Conservation (phyloP, 2,113 vertebrate species). For the Thomomys bottae region DNA sequence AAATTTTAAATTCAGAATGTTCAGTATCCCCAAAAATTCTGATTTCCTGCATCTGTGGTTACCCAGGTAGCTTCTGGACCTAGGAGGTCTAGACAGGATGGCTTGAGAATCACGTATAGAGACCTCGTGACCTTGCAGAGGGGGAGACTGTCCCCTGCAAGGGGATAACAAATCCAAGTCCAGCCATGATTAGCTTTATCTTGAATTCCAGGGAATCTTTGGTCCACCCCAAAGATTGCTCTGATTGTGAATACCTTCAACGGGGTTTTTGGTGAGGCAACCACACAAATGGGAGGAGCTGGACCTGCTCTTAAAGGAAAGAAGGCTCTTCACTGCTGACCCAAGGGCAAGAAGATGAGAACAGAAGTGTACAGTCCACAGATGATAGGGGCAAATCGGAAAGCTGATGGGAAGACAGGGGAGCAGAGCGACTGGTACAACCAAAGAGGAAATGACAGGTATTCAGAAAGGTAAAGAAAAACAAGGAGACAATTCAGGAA, state of each 20-base stretch:
- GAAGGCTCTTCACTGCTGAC: no score
- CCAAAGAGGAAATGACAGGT: neutral
- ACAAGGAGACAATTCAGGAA: neutral
- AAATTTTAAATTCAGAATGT: constrained; percentile 39
- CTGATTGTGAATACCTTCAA: no score
- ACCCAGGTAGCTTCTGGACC: neutral
- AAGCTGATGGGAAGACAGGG: neutral
- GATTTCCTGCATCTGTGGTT: neutral
- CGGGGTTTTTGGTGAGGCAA: neutral
- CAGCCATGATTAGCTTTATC: neutral
- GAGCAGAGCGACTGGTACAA: neutral
- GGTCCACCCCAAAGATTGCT: no score
- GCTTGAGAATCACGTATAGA: neutral
- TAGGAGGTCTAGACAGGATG: neutral
- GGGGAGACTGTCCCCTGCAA: neutral
- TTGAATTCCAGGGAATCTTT: neutral
- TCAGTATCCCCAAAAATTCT: neutral
- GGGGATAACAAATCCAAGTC: neutral
- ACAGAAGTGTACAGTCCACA: neutral
- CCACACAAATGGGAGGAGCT: no score
- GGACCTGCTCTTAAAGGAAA: no score
- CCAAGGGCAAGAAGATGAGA: neutral
- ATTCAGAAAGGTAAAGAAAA: neutral
- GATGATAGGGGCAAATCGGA: neutral
- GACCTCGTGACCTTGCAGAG: no score